phyloP scores from a whole-genome alignment of 1,140 invertebrate species.

The Drosophila teissieri region DNA sequence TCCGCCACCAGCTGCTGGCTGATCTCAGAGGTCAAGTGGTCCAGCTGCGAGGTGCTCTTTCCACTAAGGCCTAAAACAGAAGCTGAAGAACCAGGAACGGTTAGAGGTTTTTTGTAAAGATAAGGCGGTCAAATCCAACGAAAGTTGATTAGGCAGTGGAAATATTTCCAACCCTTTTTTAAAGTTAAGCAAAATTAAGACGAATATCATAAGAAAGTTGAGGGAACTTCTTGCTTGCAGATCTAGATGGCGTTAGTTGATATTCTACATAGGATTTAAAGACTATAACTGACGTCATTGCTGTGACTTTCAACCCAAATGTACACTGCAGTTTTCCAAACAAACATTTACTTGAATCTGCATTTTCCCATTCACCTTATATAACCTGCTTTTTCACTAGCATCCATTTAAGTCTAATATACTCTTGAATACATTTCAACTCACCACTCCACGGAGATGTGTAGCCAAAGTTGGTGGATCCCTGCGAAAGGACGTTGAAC shows the following conservation, averaged over 20 bases:
- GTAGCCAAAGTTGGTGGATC: constrained; percentile 30
- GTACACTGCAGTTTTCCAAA: too few species aligned
- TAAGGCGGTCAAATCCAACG: background rate
- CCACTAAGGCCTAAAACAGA: constrained; percentile 65
- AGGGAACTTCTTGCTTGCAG: too few species aligned
- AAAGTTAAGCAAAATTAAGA: background rate
- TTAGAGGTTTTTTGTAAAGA: background rate
- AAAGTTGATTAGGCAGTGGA: background rate
- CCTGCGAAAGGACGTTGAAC: constrained; percentile 68
- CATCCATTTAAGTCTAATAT: background rate
- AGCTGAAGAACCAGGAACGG: constrained; percentile 25
- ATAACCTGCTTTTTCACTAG: background rate
- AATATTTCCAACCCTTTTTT: too few species aligned
- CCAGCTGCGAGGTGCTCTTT: constrained; percentile 58
- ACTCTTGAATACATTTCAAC: constrained; percentile 6
- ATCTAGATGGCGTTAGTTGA: too few species aligned
- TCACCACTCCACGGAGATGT: constrained; percentile 62
- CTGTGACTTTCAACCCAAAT: too few species aligned
- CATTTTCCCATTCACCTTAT: too few species aligned
- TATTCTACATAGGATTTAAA: too few species aligned
- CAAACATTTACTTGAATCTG: too few species aligned
- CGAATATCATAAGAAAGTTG: too few species aligned
- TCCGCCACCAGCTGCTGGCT: constrained; percentile 68
- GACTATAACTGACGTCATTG: too few species aligned
- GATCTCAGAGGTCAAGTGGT: constrained; percentile 49